Conservation (phyloP, 2,888 invertebrate species). For the Parascotia fuliginaria region DNA sequence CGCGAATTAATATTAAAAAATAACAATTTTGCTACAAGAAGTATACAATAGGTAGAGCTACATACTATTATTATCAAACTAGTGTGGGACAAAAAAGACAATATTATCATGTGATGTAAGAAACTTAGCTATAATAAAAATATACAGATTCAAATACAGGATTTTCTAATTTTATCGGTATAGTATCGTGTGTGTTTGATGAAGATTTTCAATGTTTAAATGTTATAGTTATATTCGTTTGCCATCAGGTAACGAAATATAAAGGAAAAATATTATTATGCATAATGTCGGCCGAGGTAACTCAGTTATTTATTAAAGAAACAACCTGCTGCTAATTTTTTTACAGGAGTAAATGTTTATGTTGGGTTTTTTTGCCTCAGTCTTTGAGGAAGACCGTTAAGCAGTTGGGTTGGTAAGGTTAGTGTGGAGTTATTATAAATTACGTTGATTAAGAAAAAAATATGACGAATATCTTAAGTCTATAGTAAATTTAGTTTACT, state of each 20-base stretch:
- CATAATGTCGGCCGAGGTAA: slow-evolving; percentile 26
- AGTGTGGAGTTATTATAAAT: slow-evolving; percentile 6
- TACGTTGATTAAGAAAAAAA: not conserved
- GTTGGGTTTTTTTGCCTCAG: not conserved
- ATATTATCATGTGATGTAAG: no score
- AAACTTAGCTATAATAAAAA: no score
- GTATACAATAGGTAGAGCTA: no score
- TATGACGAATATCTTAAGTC: not conserved
- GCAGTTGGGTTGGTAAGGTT: slow-evolving; percentile 3
- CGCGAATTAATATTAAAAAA: no score
- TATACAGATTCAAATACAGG: no score
- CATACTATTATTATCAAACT: no score
- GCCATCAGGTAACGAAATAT: slow-evolving; percentile 14
- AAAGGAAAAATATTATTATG: slow-evolving; percentile 40
- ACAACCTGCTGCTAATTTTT: slow-evolving; percentile 26
- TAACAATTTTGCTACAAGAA: no score
- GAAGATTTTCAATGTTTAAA: not conserved
- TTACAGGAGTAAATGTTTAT: slow-evolving; percentile 20
- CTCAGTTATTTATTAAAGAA: slow-evolving; percentile 35
- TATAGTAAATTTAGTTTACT: not conserved
- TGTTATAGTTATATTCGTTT: not conserved
- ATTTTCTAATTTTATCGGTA: no score
- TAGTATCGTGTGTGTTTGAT: no score
- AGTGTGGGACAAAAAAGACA: no score
- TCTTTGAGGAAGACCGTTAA: not conserved